Conservation (phyloP, 2,113 vertebrate genomes). For the Hystrix brachyura region DNA sequence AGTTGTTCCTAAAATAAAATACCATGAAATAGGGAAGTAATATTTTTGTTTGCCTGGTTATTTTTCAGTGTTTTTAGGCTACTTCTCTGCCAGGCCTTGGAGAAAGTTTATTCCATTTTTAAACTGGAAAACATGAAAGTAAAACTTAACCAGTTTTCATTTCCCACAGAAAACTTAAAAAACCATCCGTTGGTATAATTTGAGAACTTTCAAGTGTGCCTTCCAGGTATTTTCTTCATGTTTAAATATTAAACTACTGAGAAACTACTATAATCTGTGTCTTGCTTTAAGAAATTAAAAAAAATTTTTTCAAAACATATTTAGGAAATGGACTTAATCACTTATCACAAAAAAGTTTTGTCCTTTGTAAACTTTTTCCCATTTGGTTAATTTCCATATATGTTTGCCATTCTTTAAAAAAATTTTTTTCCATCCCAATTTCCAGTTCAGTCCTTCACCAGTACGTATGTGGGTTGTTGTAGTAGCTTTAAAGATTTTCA, state of each 20-base stretch:
- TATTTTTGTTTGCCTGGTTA: background rate
- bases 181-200: background rate
- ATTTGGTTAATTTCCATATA: background rate
- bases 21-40: background rate
- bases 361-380: background rate
- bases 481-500: background rate
- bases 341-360: background rate
- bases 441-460: background rate
- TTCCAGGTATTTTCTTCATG: background rate
- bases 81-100: background rate
- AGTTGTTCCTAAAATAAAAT: background rate
- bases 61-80: constrained; percentile 23
- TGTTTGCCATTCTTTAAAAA: background rate
- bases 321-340: background rate
- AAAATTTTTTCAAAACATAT: background rate
- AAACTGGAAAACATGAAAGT: background rate
- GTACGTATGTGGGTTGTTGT: background rate
- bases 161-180: background rate
- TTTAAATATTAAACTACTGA: constrained; percentile 39
- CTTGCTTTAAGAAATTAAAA: constrained; percentile 29
- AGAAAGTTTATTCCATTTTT: background rate
- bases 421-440: background rate
- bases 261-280: background rate
- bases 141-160: background rate
- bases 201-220: background rate